Evolutionary conservation across 2,113 vertebrate genomes (phyloP).

Genomic region (Panurus biarmicus): DNA sequence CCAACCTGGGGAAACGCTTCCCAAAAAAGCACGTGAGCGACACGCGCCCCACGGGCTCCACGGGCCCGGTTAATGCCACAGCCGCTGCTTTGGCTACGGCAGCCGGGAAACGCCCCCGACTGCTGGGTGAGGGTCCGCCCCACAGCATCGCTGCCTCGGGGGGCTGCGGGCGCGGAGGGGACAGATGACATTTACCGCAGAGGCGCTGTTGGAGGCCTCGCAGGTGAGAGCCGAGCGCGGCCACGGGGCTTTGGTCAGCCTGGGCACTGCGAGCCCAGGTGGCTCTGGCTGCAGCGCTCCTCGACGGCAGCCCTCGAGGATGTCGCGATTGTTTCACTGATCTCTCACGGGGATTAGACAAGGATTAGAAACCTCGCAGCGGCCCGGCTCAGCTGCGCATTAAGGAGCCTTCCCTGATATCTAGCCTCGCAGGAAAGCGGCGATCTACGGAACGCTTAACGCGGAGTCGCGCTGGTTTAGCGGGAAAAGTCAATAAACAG

Average conservation of each 20-base stretch:
- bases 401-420: background rate
- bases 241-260: constrained; percentile 3
- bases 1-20: background rate
- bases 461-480: background rate
- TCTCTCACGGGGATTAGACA: constrained; percentile 66
- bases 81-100: fast-evolving
- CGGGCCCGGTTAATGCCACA: background rate
- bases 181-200: too few relatives aligned
- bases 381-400: constrained; percentile 32
- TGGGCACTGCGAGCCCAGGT: background rate
- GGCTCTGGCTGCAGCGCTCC: background rate
- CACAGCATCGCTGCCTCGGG: background rate
- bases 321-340: constrained; percentile 16
- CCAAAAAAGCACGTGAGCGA: background rate
- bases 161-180: background rate
- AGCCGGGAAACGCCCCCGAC: background rate
- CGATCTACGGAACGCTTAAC: background rate
- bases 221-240: background rate
- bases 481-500: too few relatives aligned
- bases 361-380: constrained; percentile 56
- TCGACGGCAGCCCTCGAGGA: constrained; percentile 19
- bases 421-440: background rate
- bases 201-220: background rate
- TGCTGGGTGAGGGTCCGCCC: background rate
- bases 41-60: background rate